Percentiles rank a stretch among this genome's conserved stretches.
phyloP scores from a whole-genome alignment of 2,113 vertebrate species.

The Barnardius zonarius region DNA sequence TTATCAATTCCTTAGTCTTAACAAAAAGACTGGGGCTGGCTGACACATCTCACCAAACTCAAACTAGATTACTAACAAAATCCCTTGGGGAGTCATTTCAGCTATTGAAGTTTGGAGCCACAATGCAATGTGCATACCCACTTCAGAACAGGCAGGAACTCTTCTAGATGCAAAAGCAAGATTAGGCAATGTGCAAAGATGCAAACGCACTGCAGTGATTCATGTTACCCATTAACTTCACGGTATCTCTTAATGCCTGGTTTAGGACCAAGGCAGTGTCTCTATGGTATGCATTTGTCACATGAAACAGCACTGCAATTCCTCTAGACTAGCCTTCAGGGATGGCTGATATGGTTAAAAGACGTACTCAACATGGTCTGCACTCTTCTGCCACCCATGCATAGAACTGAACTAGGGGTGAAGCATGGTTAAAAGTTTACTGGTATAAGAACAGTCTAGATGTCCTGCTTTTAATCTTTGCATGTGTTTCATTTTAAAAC shows the following conservation, averaged over 20 bases:
- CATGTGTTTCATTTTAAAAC: neutral
- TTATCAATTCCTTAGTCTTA: neutral
- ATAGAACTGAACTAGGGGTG: neutral
- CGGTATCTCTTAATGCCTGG: neutral
- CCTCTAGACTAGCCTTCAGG: neutral
- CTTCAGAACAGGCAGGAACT: neutral
- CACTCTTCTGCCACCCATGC: neutral
- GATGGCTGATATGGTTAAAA: neutral
- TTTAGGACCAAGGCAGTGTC: neutral
- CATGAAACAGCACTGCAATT: neutral
- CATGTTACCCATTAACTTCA: neutral
- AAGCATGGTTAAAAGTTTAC: neutral
- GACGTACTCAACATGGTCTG: neutral
- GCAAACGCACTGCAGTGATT: neutral
- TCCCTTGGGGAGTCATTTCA: neutral
- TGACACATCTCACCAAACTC: neutral
- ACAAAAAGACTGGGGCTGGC: neutral
- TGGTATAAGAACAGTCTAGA: neutral
- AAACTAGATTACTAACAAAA: neutral
- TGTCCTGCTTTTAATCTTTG: neutral
- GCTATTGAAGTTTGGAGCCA: neutral
- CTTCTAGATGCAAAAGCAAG: neutral
- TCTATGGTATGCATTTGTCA: neutral
- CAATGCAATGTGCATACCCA: neutral
- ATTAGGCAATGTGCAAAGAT: neutral